phyloP scores from a whole-genome alignment of 2,797 vertebrate genomes.

The Decapterus maruadsi region DNA sequence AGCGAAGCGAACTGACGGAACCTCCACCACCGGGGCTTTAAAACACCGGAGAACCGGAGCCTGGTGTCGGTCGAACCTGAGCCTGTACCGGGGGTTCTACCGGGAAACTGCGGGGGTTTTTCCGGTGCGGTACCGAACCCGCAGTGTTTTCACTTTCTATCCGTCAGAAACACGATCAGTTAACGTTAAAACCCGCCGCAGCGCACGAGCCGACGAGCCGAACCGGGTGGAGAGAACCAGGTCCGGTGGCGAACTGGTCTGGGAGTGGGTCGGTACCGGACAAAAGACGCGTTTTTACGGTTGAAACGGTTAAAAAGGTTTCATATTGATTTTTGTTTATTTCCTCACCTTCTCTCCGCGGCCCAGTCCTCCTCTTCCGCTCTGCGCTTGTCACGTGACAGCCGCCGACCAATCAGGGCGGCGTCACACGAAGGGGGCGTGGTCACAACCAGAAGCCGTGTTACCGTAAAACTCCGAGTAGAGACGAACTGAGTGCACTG shows the following conservation, averaged over 20 bases:
- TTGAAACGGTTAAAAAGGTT: background rate
- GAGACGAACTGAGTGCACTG: background rate
- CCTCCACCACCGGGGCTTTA: background rate
- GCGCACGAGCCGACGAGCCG: background rate
- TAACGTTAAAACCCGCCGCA: background rate
- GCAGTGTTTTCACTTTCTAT: conserved; percentile 35
- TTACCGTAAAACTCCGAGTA: conserved; percentile 33
- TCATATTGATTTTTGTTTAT: conserved; percentile 70
- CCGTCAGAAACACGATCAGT: conserved; percentile 3
- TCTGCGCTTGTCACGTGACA: conserved; percentile 62
- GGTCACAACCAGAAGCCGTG: rapidly evolving
- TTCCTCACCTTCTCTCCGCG: conserved; percentile 73
- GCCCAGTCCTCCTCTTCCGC: conserved; percentile 69
- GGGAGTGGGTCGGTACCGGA: rapidly evolving
- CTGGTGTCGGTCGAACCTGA: too few relatives aligned
- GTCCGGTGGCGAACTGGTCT: background rate
- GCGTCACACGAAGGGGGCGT: background rate
- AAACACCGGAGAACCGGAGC: too few relatives aligned
- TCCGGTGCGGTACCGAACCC: background rate
- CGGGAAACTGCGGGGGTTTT: background rate
- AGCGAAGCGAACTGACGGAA: too few relatives aligned
- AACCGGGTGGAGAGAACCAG: rapidly evolving
- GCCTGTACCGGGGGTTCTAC: too few relatives aligned
- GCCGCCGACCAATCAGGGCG: conserved; percentile 43
- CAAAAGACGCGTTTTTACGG: rapidly evolving